Base-by-base conservation (phyloP, 2,888 invertebrate genomes). In the Stratiomys singularior region DNA sequence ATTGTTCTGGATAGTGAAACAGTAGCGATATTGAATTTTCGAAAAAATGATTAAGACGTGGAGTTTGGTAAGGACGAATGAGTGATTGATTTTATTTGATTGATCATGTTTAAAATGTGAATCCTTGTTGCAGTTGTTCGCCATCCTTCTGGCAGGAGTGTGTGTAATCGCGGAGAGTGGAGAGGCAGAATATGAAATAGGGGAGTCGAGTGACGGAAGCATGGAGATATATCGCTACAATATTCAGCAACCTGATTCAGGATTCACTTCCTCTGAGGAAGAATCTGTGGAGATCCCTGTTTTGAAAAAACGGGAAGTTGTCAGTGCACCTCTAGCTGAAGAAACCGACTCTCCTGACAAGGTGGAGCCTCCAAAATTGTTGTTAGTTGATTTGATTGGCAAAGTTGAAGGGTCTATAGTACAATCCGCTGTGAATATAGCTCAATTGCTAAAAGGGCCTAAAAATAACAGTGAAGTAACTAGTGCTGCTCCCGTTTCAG, bases 391-490 rank as follows among this genome's bases (percentile, higher is more conserved):
- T 1, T 77, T 86, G 1, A 84, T 86, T 47, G 83, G 84, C 1
- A 82, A 84, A 71, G 81, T 86, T 60, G 86, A 86, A 81, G 81
- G 82, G 28, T 84, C 83, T 44, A 76, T 86, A 18, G 82, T 85
- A 13, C 81, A 84, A 44, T 84, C 86, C 0, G 86, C 86, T 0
- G 37, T 84, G 21, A 85, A 84, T 78, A 79, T 84, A 18, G 79
- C 82, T 4, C 82, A 82, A 5, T 21, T 60, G 25, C 72, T 81
- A 4, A 69, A 76, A 5, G 58, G 47, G 64, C 82, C 82, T 18
- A 81, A 81, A 25, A 81, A 83, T n/a, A 80, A 82, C 0, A 83
- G 79, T 66, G 81, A 81, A 1, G 78, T 77, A 15, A 79, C 83
- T 44, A 64, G 83, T 37, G 63, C 82, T 56, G 79, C 84, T 0